Evolutionary conservation across 1,140 invertebrate genomes (phyloP).

Genomic region (Drosophila busckii): DNA sequence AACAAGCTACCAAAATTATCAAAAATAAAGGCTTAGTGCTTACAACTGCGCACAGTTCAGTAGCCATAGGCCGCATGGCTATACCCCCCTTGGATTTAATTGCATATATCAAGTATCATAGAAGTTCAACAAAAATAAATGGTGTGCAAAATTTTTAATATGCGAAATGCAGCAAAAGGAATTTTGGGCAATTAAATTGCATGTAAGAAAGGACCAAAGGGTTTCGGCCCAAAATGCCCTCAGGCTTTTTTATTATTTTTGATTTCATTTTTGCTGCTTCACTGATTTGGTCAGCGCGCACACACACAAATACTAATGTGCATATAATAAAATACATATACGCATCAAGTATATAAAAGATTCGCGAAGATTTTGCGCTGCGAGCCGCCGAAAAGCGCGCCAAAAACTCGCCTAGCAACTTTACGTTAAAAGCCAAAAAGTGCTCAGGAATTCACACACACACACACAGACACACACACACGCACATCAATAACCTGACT

Average conservation of each 20-base stretch:
- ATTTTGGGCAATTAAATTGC: slow-evolving; percentile 26
- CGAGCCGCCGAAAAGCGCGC: slow-evolving; percentile 47
- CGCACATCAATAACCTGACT: slow-evolving; percentile 61
- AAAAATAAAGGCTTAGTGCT: too few relatives aligned
- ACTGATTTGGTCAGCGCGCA: slow-evolving; percentile 26
- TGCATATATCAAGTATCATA: slow-evolving; percentile 17
- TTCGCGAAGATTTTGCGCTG: slow-evolving; percentile 22
- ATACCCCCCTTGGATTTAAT: slow-evolving; percentile 3
- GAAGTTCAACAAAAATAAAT: too few relatives aligned
- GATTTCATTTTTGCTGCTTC: slow-evolving; percentile 61
- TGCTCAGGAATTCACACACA: too few relatives aligned
- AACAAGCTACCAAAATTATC: not conserved
- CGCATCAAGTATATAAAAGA: slow-evolving; percentile 19
- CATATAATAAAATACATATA: not conserved
- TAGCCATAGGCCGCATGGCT: not conserved
- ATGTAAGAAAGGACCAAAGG: slow-evolving; percentile 5
- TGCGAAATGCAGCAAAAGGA: not conserved
- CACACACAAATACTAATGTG: not conserved
- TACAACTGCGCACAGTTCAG: slow-evolving; percentile 7
- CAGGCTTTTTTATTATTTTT: slow-evolving; percentile 6
- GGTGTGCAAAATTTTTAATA: too few relatives aligned
- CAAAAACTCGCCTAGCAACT: slow-evolving; percentile 57
- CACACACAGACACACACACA: slow-evolving; percentile 13
- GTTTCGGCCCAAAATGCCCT: slow-evolving; percentile 4
- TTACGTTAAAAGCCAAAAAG: slow-evolving; percentile 17